Evolutionary conservation across 1,140 invertebrate species (phyloP), one percentile per base, ranked within the genome.

Genomic region (Drosophila novamexicana): DNA sequence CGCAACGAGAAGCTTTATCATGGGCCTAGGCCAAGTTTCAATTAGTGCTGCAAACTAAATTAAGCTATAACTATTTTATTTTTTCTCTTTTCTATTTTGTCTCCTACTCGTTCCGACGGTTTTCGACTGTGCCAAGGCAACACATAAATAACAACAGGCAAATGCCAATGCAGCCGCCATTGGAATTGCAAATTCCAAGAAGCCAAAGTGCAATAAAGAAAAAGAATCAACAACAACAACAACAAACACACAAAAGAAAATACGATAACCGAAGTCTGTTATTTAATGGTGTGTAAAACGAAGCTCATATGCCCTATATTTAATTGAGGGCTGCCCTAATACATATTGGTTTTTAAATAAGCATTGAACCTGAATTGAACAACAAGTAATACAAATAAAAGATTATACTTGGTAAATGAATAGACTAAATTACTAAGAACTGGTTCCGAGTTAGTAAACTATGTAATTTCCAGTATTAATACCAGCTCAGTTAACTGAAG

Each of bases 1-100:
- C 2, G 22, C 22, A 22, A 22, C 22, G 14, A 2, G 9, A 10
- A 45, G 32, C 42, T 49, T 62, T 36, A 64, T 62, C 57, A 70
- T 63, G 72, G 49, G 29, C 16, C 56, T 53, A 40, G 45, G 76
- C 72, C 75, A 57, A 83, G 68, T 83, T 88, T 89, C 84, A 88
- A 88, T 89, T 88, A 88, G 84, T 89, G 77, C 75, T 68, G 69
- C 64, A 79, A 89, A 88, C 84, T 88, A 74, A 86, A 86, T 88
- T 83, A 86, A 83, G 83, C 83, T 66, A 79, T 81, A 75, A 85
- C 76, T 61, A 66, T 42, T 22, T 44, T 52, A 47, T 67, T 66
- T 58, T 18, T 59, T 44, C 6, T 12, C 29, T 40, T 29, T 40
- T 14, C 32, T 7, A 9, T 40, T 14, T 44, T 9, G n/a, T 47